Evolutionary conservation across 1,140 invertebrate species (phyloP).

Genomic region (Conopomorpha cramerella): DNA sequence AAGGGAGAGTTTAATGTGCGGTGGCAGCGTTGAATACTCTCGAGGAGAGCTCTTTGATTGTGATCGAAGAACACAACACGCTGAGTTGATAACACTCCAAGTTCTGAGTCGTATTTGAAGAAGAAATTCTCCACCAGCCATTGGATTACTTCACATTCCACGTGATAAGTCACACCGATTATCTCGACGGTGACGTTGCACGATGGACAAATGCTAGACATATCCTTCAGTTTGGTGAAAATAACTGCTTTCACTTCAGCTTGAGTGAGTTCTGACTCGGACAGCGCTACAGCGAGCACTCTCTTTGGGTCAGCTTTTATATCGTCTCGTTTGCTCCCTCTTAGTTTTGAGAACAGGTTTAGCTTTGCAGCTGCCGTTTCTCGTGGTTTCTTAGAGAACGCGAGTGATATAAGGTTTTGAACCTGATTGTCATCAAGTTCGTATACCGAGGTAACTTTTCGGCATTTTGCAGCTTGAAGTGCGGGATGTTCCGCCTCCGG

Average conservation of each 20-base stretch:
- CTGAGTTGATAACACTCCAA: neutral
- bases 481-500: neutral
- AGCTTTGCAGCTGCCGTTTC: neutral
- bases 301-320: neutral
- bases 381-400: neutral
- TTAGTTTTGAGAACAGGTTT: neutral
- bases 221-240: neutral
- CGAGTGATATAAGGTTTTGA: neutral
- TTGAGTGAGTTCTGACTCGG: neutral
- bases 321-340: neutral
- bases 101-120: neutral
- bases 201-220: neutral
- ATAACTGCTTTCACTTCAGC: neutral
- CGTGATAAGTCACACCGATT: neutral
- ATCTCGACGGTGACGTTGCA: neutral
- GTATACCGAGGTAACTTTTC: neutral
- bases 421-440: neutral
- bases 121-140: neutral
- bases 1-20: neutral
- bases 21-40: neutral
- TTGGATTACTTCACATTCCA: neutral
- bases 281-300: neutral
- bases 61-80: neutral
- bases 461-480: neutral
- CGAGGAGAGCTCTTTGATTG: neutral